Evolutionary conservation across 2,113 vertebrate species (phyloP), one percentile per base, ranked within the genome.

Genomic region (Poicephalus meyeri): DNA sequence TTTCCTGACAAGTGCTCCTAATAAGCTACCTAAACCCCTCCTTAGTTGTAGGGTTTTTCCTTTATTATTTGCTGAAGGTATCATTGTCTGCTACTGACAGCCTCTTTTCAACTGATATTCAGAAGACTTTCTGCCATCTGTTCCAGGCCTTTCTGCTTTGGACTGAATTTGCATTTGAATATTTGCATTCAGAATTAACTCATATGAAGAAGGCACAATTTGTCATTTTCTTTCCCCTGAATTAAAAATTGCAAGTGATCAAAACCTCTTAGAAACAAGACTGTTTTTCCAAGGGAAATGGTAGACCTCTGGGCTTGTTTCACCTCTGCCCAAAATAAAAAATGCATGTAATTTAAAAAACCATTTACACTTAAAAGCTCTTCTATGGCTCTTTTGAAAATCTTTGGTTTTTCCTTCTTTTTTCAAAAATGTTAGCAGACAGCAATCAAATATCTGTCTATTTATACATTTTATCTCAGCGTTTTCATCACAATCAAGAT

Each of bases 111-210:
- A 56, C 21, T 68, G 65, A 74, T 65, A 84, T 88, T 90, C 55
- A 52, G 55, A 90, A 86, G 65, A 63, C 50, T 91, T 93, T 73
- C 76, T 92, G 61, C 80, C 92, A 88, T 97, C 88, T 94, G 82
- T 96, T 95, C 31, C 88, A 95, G 60, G 83, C 56, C 72, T 95
- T 96, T 89, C 33, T 8, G 31, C 58, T 76, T 91, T 81, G 60
- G 79, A 84, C 44, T 2, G 8, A 93, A 77, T 85, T 85, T 91
- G 50, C 55, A 82, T 80, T 80, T 85, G 28, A 91, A 69, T 82
- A 76, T 96, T 91, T 89, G 46, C 37, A 80, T 93, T 90, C 63
- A 44, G 60, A 65, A 83, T 86, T 39, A 89, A 21, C 60, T 70
- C 7, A 17, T 35, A 46, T 63, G 46, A 68, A 90, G 66, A 78